These are phyloP conservation scores for Caranx ignobilis DNA, from an alignment of 2,113 vertebrate genomes.

Conservation along the genomic window DNA sequence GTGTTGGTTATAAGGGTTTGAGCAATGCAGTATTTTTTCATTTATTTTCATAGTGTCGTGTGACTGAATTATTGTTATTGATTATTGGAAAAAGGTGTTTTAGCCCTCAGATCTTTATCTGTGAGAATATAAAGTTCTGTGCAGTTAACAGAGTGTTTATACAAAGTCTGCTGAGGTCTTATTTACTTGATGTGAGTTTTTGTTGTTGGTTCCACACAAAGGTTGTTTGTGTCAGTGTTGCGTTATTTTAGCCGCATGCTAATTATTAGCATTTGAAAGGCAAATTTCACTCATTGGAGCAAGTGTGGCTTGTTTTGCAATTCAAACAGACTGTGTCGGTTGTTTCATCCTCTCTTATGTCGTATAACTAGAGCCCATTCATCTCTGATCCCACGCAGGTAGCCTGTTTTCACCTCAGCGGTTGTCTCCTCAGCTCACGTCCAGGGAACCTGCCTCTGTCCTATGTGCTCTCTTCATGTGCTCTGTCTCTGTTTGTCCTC, in stretches of 20 bases:
- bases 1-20: neutral
- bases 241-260: neutral
- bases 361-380: neutral
- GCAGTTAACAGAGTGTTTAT: neutral
- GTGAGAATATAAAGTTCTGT: neutral
- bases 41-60: neutral
- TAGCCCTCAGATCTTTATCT: neutral
- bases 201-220: neutral
- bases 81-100: neutral
- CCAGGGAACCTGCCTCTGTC: neutral
- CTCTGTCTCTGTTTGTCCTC: conserved; percentile 56
- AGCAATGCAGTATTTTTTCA: neutral
- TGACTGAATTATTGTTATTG: neutral
- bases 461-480: neutral
- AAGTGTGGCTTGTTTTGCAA: conserved; percentile 27
- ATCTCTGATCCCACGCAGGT: neutral
- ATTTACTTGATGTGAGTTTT: too few species aligned
- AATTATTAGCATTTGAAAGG: conserved; percentile 53
- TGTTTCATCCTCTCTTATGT: neutral
- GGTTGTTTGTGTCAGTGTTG: neutral
- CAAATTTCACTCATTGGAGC: conserved; percentile 29
- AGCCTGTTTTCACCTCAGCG: neutral
- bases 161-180: too few species aligned
- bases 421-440: neutral
- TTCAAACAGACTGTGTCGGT: conserved; percentile 43